These are phyloP conservation scores for rabbit (Oryctolagus cuniculus) DNA, from an alignment of 2,113 vertebrate species.

Conservation along the genomic window mOryCun1.1 NC_091439.1:9238501-9239000, in stretches of 20 bases:
- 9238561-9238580: background rate
- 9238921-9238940: background rate
- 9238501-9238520: background rate
- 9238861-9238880: background rate
- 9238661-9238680: background rate
- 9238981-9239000: background rate
- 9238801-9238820: background rate
- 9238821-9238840: background rate
- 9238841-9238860: background rate
- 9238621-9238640: fast-evolving
- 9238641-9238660: background rate
- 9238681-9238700: background rate
- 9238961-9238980: background rate
- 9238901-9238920: background rate
- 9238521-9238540: background rate
- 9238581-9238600: background rate
- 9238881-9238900: background rate
- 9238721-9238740: background rate
- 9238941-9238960: background rate
- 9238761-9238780: background rate
- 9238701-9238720: background rate
- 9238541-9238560: background rate
- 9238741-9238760: background rate
- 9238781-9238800: background rate
- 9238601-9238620: background rate